Percentiles rank a stretch among this genome's conserved stretches.
Evolutionary conservation across 2,888 invertebrate species (phyloP).

Genomic region (Thymelicus sylvestris): DNA sequence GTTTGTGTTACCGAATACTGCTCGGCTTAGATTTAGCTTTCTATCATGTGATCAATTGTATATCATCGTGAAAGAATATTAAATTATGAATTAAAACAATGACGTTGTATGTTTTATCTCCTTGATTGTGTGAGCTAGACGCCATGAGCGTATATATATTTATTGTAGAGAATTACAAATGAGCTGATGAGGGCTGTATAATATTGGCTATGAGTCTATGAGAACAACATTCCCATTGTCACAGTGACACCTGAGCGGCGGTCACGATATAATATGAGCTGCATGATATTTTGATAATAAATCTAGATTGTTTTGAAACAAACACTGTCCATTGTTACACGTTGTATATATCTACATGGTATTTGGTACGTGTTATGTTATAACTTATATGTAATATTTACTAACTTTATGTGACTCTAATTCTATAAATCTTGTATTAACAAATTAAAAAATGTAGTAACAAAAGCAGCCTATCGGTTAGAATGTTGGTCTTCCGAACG

Average conservation of each 20-base stretch:
- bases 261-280: background rate
- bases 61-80: too few relatives aligned
- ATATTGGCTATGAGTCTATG: background rate
- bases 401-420: too few relatives aligned
- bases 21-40: too few relatives aligned
- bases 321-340: background rate
- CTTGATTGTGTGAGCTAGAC: background rate
- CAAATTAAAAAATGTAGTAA: too few relatives aligned
- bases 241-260: background rate
- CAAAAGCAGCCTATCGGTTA: too few relatives aligned
- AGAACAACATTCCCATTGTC: background rate
- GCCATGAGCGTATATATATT: background rate
- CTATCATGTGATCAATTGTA: too few relatives aligned
- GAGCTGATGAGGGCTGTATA: background rate
- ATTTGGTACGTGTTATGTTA: background rate
- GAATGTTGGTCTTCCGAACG: too few relatives aligned
- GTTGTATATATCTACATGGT: background rate
- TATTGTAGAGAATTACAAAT: background rate
- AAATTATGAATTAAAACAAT: too few relatives aligned
- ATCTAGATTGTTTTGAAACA: background rate
- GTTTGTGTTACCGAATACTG: too few relatives aligned
- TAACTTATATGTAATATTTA: too few relatives aligned
- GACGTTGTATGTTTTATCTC: too few relatives aligned
- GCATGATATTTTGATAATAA: slow-evolving; percentile 1
- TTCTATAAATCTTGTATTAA: too few relatives aligned